These are phyloP conservation scores for Saiga tatarica DNA, from an alignment of 2,113 vertebrate genomes.

Conservation along the genomic window DNA sequence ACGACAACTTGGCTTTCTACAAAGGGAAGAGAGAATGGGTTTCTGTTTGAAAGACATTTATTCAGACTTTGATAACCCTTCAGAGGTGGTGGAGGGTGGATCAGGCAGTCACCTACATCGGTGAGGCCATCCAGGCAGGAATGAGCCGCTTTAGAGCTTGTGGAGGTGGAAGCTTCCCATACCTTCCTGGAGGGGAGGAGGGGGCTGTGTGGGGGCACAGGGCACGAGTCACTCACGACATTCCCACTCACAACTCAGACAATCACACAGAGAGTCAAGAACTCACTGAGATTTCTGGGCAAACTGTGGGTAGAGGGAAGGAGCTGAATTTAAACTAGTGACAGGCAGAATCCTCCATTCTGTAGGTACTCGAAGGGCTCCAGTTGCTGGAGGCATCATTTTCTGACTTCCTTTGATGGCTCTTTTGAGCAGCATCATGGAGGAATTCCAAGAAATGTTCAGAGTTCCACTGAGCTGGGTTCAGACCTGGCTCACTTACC, in stretches of 20 bases:
- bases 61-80: conserved; percentile 46
- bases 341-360: not conserved
- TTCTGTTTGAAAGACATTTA: conserved; percentile 24
- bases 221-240: conserved; percentile 28
- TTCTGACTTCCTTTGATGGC: not conserved
- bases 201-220: not conserved
- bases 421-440: not conserved
- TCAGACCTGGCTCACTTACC: not conserved
- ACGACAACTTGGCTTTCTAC: conserved; percentile 35
- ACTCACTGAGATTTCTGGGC: not conserved
- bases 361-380: not conserved
- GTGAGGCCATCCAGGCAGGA: not conserved
- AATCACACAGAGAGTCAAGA: not conserved
- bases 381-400: not conserved
- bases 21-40: not conserved
- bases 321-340: not conserved
- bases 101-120: not conserved
- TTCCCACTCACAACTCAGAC: conserved; percentile 18
- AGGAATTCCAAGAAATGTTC: not conserved
- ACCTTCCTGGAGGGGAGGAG: not conserved
- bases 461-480: not conserved
- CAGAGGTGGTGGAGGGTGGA: not conserved
- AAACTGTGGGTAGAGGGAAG: not conserved
- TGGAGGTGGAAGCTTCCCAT: not conserved
- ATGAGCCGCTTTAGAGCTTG: not conserved